Percentiles rank a stretch among this genome's conserved stretches.
Evolutionary conservation across 2,888 invertebrate species (phyloP).

Genomic region (Salpingus planirostris): DNA sequence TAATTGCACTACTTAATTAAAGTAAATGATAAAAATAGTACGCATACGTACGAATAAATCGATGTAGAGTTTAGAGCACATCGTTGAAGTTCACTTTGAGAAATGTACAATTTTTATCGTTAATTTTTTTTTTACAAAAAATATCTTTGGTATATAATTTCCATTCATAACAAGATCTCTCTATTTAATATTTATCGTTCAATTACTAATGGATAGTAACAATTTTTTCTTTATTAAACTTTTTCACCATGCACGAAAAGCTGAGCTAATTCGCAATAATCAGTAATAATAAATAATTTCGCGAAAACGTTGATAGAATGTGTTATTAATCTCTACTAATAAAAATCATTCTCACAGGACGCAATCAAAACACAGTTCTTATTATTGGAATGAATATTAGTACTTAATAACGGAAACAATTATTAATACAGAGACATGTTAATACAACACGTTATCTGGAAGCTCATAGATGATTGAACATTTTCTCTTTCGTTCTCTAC

Average conservation of each 20-base stretch:
- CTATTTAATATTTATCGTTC: too few relatives aligned
- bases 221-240: too few relatives aligned
- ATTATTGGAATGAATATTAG: too few relatives aligned
- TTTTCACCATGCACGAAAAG: too few relatives aligned
- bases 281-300: slow-evolving; percentile 16
- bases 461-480: slow-evolving; percentile 23
- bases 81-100: too few relatives aligned
- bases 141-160: slow-evolving; percentile 39
- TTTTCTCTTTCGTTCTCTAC: slow-evolving; percentile 7
- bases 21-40: slow-evolving; percentile 4
- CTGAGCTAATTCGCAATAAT: slow-evolving; percentile 15
- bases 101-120: slow-evolving; percentile 37
- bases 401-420: too few relatives aligned
- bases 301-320: too few relatives aligned
- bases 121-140: slow-evolving; percentile 40
- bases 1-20: slow-evolving; percentile 13
- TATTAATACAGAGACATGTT: slow-evolving; percentile 14
- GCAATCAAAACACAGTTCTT: too few relatives aligned
- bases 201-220: too few relatives aligned
- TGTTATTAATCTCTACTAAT: too few relatives aligned
- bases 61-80: too few relatives aligned
- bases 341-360: too few relatives aligned
- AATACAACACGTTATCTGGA: slow-evolving; percentile 19
- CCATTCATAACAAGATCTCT: slow-evolving; percentile 35
- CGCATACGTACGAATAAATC: slow-evolving; percentile 3